Conservation (phyloP, 2,888 invertebrate species). For the Listrodromus nycthemerus region DNA sequence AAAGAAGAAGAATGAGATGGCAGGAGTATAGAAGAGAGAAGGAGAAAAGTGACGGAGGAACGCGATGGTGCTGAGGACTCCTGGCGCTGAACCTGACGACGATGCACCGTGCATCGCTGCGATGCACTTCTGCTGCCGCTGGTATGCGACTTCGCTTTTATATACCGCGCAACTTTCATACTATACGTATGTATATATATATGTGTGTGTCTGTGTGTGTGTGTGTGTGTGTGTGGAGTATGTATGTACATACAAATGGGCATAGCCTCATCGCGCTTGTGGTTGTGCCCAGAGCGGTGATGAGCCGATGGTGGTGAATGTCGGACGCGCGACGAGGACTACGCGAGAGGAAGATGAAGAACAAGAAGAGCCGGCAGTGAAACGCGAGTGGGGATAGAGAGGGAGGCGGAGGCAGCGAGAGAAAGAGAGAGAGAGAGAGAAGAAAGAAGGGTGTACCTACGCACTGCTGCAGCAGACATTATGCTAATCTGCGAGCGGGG, state of each 20-base stretch:
- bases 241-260: slow-evolving; percentile 34
- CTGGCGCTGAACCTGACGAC: slow-evolving; percentile 58
- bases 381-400: slow-evolving; percentile 21
- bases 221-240: too few relatives aligned
- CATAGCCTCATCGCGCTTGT: slow-evolving; percentile 7
- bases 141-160: slow-evolving; percentile 34
- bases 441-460: slow-evolving; percentile 56
- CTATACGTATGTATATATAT: too few relatives aligned
- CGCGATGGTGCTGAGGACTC: slow-evolving; percentile 40
- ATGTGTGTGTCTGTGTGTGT: too few relatives aligned
- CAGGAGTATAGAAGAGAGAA: slow-evolving; percentile 19
- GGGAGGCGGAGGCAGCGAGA: slow-evolving; percentile 34
- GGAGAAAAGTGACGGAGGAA: slow-evolving; percentile 38
- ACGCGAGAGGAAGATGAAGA: slow-evolving; percentile 47
- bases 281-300: slow-evolving; percentile 13
- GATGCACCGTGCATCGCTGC: slow-evolving; percentile 44
- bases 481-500: slow-evolving; percentile 84
- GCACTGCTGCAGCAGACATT: slow-evolving; percentile 80
- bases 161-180: slow-evolving; percentile 6
- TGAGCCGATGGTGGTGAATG: slow-evolving; percentile 55
- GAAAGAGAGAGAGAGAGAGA: slow-evolving; percentile 9
- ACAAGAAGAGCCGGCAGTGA: slow-evolving; percentile 32
- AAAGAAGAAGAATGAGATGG: slow-evolving; percentile 33
- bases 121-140: slow-evolving; percentile 29
- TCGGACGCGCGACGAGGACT: slow-evolving; percentile 52